Evolutionary conservation across 2,797 vertebrate genomes (phyloP).

Genomic region (Sebastes ruberrimus): DNA sequence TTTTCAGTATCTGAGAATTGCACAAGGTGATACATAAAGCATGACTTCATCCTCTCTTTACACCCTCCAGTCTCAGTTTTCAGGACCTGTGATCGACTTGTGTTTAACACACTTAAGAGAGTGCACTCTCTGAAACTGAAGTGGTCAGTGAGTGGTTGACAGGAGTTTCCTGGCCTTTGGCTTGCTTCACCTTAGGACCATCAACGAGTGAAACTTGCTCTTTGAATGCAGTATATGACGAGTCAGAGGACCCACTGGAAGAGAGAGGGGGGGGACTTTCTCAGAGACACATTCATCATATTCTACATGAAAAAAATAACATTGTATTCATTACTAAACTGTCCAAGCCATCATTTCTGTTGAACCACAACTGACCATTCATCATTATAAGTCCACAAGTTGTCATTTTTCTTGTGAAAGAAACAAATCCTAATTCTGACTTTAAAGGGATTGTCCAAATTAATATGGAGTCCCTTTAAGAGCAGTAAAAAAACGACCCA

Average conservation of each 20-base stretch:
- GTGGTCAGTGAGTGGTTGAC: neutral
- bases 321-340: conserved; percentile 20
- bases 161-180: conserved; percentile 72
- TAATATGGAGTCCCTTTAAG: neutral
- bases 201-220: conserved; percentile 22
- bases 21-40: neutral
- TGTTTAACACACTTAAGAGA: neutral
- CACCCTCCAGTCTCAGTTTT: neutral
- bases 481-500: neutral
- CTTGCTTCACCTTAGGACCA: neutral
- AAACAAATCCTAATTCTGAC: conserved; percentile 8
- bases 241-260: neutral
- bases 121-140: conserved; percentile 45
- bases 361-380: neutral
- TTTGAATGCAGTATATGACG: neutral
- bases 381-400: neutral
- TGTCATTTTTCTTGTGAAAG: conserved; percentile 1
- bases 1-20: neutral
- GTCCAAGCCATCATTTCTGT: neutral
- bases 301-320: neutral
- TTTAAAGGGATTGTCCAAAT: conserved; percentile 38
- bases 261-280: neutral
- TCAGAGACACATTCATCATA: neutral
- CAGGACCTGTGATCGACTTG: neutral
- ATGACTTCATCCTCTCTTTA: neutral